Conservation (phyloP, 2,113 vertebrate species). For the Eptesicus fuscus region DNA sequence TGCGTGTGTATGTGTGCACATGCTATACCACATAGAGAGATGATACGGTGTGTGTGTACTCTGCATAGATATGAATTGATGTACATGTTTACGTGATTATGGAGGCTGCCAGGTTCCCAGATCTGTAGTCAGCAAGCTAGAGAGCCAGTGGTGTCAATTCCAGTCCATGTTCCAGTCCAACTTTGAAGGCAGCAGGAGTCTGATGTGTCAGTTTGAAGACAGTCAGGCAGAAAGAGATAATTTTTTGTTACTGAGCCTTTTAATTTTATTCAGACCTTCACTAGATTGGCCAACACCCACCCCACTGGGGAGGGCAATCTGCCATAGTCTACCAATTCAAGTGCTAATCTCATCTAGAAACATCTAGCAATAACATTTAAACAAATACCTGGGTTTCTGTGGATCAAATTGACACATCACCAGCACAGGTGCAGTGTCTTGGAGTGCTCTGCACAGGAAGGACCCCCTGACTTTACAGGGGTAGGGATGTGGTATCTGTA, state of each 20-base stretch:
- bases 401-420: not conserved
- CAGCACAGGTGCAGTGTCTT: too few relatives aligned
- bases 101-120: not conserved
- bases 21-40: not conserved
- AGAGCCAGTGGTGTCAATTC: not conserved
- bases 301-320: not conserved
- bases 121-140: not conserved
- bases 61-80: not conserved
- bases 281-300: not conserved
- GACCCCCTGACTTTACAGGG: not conserved
- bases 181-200: not conserved
- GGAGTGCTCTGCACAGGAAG: not conserved
- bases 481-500: not conserved
- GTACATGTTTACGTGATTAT: not conserved
- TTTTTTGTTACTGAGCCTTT: not conserved
- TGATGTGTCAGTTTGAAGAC: not conserved
- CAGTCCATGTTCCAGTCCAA: not conserved
- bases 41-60: not conserved
- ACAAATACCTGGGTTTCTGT: not conserved
- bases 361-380: not conserved
- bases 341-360: not conserved
- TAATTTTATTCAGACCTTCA: not conserved
- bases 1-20: not conserved
- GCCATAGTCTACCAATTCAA: not conserved
- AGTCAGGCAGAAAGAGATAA: not conserved